phyloP scores from a whole-genome alignment of 2,888 invertebrate species.

The Drosophila anomalata region DNA sequence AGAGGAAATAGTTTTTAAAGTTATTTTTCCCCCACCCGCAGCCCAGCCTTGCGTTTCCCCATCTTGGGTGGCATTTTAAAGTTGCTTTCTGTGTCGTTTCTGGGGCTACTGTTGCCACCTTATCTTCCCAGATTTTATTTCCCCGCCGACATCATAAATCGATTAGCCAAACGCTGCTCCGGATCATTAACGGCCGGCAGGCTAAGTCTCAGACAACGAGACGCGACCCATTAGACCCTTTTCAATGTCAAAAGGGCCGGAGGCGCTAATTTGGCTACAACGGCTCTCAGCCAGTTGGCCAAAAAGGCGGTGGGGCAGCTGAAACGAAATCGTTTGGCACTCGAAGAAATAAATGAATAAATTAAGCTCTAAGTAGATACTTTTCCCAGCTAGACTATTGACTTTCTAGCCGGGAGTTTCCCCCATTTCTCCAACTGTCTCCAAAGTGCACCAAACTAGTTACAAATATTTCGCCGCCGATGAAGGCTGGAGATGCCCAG shows the following conservation, averaged over 20 bases:
- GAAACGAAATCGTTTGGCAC: conserved; percentile 7
- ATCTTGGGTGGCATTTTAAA: conserved; percentile 71
- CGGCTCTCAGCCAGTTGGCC: conserved; percentile 26
- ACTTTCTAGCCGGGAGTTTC: background rate
- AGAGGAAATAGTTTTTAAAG: conserved; percentile 56
- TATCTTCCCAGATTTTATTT: conserved; percentile 62
- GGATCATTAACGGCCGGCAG: conserved; percentile 70
- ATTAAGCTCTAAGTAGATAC: background rate
- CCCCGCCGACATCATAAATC: conserved; percentile 71
- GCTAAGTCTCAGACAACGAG: conserved; percentile 59
- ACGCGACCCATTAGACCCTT: conserved; percentile 74
- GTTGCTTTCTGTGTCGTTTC: conserved; percentile 37
- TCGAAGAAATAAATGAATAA: background rate
- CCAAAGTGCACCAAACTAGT: conserved; percentile 51
- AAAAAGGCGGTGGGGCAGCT: conserved; percentile 22
- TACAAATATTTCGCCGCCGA: conserved; percentile 32
- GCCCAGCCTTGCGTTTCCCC: conserved; percentile 25
- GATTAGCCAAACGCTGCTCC: conserved; percentile 65
- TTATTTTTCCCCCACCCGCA: conserved; percentile 26
- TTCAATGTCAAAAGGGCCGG: conserved; percentile 56
- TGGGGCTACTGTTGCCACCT: conserved; percentile 62
- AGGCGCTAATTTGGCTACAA: conserved; percentile 73
- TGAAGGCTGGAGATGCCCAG: conserved; percentile 16
- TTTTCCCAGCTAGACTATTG: background rate
- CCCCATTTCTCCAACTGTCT: conserved; percentile 9